Base-by-base conservation (phyloP, 2,888 invertebrate species). In the Caprella mutica region DNA sequence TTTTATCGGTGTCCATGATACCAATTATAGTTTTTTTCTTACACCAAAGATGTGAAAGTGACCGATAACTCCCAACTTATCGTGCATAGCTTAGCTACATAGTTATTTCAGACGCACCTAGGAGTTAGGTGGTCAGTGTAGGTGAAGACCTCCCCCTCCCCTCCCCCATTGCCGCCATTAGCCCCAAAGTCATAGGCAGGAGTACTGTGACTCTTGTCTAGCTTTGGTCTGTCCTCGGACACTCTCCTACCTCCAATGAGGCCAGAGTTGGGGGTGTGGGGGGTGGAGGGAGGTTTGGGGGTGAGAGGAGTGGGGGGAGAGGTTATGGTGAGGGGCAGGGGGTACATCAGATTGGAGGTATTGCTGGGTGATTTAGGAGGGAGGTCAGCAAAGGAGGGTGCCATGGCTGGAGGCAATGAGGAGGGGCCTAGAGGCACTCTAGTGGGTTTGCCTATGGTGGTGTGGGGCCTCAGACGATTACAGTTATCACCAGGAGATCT, bases 191-290 rank as follows among this genome's bases (percentile, higher is more conserved):
- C 85, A 72, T 86, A 86, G 0, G 85, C 84, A 2, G 86, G 86
- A n/a, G 86, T 85, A 66, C 86, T 86, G 71, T 84, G 81, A 68
- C 83, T 83, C 73, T 87, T 86, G 74, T 87, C 86, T 52, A 86
- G 74, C 65, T 79, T 78, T 1, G 81, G 82, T 29, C 78, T 71
- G 44, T 72, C 72, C 56, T 71, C 71, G 33, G 67, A 65, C 27
- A 65, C 58, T 40, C 60, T 54, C 14, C 59, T 27, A 14, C 39
- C 50, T 1, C 33, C 30, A 12, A 26, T 46, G 17, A 42, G 9
- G 12, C 27, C 46, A 46, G 9, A 6, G 8, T 19, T 23, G 8
- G 55, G 30, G 3, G 30, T 38, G 23, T 33, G 26, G 5, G 55
- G 33, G 19, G 30, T 44, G 2, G 30, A 27, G 12, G 56, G 53